Evolutionary conservation across 2,797 vertebrate genomes (phyloP).

Genomic region (Myotis vivesi): DNA sequence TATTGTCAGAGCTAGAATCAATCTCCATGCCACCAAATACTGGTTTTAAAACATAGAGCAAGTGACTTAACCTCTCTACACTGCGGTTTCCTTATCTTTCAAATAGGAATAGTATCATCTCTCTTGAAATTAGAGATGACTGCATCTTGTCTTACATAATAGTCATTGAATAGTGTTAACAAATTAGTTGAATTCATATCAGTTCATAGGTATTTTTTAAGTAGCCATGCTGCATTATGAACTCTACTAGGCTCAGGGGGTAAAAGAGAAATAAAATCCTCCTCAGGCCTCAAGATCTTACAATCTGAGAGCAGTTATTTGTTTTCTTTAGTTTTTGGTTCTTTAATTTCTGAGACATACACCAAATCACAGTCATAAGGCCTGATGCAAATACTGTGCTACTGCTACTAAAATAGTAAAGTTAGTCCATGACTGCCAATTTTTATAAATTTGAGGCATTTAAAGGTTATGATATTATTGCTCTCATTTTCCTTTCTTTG

Average conservation of each 20-base stretch:
- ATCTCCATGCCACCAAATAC: background rate
- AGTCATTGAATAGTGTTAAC: background rate
- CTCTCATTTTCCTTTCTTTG: background rate
- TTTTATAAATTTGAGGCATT: background rate
- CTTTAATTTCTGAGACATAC: background rate
- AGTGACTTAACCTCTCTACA: rapidly evolving
- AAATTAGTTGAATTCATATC: background rate
- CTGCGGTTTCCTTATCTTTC: background rate
- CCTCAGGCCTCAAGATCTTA: background rate
- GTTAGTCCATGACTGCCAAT: background rate
- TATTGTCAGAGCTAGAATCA: background rate
- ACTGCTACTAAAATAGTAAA: background rate
- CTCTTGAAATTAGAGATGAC: background rate
- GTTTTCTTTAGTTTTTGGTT: background rate
- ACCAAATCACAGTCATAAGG: background rate
- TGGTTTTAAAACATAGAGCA: background rate
- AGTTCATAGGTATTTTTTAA: background rate
- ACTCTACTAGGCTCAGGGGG: background rate
- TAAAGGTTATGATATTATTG: background rate
- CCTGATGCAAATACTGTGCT: background rate
- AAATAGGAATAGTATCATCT: background rate
- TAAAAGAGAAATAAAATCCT: background rate
- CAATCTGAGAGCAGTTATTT: background rate
- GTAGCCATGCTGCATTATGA: background rate
- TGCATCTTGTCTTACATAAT: background rate